Evolutionary conservation across 2,888 invertebrate species (phyloP).

Genomic region (Melolontha melolontha): DNA sequence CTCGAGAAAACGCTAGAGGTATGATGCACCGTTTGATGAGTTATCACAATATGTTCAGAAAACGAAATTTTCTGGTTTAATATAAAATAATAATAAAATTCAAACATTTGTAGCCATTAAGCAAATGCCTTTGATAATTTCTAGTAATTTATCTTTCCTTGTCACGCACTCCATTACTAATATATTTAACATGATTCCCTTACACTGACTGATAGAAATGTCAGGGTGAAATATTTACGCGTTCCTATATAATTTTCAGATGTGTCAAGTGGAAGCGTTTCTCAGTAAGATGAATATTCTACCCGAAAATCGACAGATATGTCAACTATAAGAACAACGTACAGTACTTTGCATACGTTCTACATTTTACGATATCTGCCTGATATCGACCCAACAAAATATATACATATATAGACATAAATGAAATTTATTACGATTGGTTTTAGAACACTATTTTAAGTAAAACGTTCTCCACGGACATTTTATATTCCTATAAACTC

Average conservation of each 20-base stretch:
- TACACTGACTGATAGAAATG: conserved; percentile 6
- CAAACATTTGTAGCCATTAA: conserved; percentile 1
- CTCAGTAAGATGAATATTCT: conserved; percentile 16
- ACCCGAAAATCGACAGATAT: conserved; percentile 22
- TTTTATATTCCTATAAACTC: no score
- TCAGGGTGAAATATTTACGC: conserved; percentile 10
- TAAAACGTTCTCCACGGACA: neutral
- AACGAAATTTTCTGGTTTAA: neutral
- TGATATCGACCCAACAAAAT: conserved; percentile 18
- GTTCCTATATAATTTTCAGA: conserved; percentile 20
- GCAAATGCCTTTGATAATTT: conserved; percentile 1
- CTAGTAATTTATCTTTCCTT: no score
- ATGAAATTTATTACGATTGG: conserved; percentile 19
- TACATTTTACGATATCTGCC: conserved; percentile 20
- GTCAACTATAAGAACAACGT: conserved; percentile 22
- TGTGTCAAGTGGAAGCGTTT: conserved; percentile 6
- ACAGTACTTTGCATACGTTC: conserved; percentile 15
- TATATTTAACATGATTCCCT: conserved; percentile 7
- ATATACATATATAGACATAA: no score
- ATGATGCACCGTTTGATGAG: no score
- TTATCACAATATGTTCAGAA: no score
- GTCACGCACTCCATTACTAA: neutral
- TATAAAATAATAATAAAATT: neutral
- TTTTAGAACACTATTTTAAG: conserved; percentile 2
- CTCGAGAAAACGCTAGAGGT: no score